Conservation (phyloP, 2,888 invertebrate species). For the Standfussiana lucernea region DNA sequence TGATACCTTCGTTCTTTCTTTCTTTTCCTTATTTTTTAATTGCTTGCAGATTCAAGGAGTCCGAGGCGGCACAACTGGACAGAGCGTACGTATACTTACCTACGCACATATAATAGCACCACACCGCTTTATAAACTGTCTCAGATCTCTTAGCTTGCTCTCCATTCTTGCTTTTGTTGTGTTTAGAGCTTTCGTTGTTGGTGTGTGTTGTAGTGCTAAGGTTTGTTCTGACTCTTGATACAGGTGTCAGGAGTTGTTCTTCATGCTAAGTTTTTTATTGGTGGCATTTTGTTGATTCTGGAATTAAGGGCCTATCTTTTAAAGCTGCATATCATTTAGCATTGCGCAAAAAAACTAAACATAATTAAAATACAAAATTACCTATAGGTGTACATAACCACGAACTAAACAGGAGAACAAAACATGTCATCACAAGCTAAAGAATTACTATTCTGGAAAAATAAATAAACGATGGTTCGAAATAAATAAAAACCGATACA, state of each 20-base stretch:
- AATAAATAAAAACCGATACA: conserved; percentile 42
- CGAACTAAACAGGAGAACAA: conserved; percentile 22
- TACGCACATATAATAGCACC: conserved; percentile 80
- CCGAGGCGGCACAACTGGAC: conserved; percentile 94
- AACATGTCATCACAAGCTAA: background rate
- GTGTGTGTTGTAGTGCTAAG: conserved; percentile 61
- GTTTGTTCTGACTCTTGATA: conserved; percentile 38
- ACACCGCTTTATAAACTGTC: conserved; percentile 79
- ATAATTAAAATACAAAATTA: background rate
- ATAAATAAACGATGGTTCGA: conserved; percentile 15
- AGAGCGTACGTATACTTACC: conserved; percentile 94
- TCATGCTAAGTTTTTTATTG: conserved; percentile 10
- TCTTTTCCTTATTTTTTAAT: conserved; percentile 90
- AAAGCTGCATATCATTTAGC: background rate
- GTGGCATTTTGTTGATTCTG: conserved; percentile 28
- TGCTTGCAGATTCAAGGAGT: conserved; percentile 96
- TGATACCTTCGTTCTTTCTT: conserved; percentile 83
- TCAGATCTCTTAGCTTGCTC: conserved; percentile 79
- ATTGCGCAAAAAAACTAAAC: background rate
- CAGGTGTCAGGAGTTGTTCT: conserved; percentile 32
- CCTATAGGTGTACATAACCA: background rate
- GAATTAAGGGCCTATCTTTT: background rate
- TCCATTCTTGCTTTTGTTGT: conserved; percentile 73
- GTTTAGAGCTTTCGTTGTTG: conserved; percentile 62
- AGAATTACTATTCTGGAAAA: conserved; percentile 4